Evolutionary conservation across 1,140 invertebrate genomes (phyloP).

Genomic region (Danaus plexippus): DNA sequence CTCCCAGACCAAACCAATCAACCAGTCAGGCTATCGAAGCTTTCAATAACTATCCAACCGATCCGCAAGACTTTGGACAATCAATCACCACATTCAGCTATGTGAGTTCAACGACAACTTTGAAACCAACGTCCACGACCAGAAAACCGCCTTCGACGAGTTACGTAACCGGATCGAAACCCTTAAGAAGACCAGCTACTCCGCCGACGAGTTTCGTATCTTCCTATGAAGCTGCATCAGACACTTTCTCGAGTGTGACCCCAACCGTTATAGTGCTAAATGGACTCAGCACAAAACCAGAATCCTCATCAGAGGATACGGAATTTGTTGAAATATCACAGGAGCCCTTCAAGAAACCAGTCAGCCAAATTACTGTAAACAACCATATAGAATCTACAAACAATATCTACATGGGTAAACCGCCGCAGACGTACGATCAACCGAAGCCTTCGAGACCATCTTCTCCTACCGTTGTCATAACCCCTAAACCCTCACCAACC

Average conservation of each 20-base stretch:
- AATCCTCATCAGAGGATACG: slow-evolving; percentile 52
- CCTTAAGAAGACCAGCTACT: slow-evolving; percentile 57
- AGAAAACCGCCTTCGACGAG: slow-evolving; percentile 73
- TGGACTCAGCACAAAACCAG: slow-evolving; percentile 51
- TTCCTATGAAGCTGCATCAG: slow-evolving; percentile 43
- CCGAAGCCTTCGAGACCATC: slow-evolving; percentile 60
- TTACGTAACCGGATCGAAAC: slow-evolving; percentile 72
- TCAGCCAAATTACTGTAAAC: slow-evolving; percentile 73
- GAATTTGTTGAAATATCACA: slow-evolving; percentile 65
- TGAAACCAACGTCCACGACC: slow-evolving; percentile 40
- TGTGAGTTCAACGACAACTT: slow-evolving; percentile 53
- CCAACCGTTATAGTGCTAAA: slow-evolving; percentile 82
- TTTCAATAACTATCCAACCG: slow-evolving; percentile 59
- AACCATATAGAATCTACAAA: slow-evolving; percentile 73
- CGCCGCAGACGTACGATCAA: slow-evolving; percentile 44
- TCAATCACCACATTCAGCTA: slow-evolving; percentile 61
- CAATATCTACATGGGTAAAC: slow-evolving; percentile 68
- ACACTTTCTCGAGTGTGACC: slow-evolving; percentile 73
- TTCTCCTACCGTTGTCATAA: slow-evolving; percentile 35
- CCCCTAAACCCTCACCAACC: slow-evolving; percentile 73
- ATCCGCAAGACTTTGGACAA: slow-evolving; percentile 53
- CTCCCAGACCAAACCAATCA: slow-evolving; percentile 50
- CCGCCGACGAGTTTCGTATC: slow-evolving; percentile 33
- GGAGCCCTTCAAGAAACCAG: slow-evolving; percentile 65
- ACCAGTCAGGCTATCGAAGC: slow-evolving; percentile 59